Evolutionary conservation across 2,113 vertebrate genomes (phyloP), one percentile per base, ranked within the genome.

Genomic region (Phaetusa simplex): DNA sequence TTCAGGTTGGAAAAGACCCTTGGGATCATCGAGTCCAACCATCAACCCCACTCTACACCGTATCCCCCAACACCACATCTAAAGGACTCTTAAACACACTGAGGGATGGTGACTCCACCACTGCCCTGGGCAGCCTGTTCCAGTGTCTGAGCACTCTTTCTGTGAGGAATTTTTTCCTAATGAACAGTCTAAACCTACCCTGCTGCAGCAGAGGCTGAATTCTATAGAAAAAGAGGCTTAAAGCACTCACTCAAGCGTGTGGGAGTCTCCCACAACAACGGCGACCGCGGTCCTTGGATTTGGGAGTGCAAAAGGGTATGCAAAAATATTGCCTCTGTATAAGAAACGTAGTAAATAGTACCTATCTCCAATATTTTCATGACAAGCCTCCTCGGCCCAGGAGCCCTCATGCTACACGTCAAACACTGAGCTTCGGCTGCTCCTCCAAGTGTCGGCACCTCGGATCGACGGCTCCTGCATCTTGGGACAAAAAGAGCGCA

Each of bases 391-490:
- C 36, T 13, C 0, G 12, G 29, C 24, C 56, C 6, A 3, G 45
- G 49, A 91, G 20, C 18, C 8, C 2, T 74, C 15, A 30, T 5
- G 9, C 43, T 6, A 2, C 43, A 43, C 29, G 29, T 17, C 45
- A 55, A 50, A 29, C 5, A n/a, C 40, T 79, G 55, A 93, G 26
- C 53, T 50, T 61, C 19, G 50, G 29, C 8, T 56, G 40, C 40
- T 70, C 36, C 61, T 79, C 30, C 0, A 87, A 66, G 30, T 34
- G 66, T 17, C 20, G 29, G 64, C 36, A 61, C 55, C 66, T 88
- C 1, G 0, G n/a, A 45, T 5, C 2, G 2, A 62, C 0, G 1
- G 19, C 52, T 87, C 12, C n/a, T 62, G 34, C 7, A 0, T 22
- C 42, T 71, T 0, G 0, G 69, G 49, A 58, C 40, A 77, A 14